A percentile compares a stretch with the other conserved stretches of the same genome.
Evolutionary conservation across 1,140 invertebrate species (phyloP).

Genomic region (Sycobia sp.): DNA sequence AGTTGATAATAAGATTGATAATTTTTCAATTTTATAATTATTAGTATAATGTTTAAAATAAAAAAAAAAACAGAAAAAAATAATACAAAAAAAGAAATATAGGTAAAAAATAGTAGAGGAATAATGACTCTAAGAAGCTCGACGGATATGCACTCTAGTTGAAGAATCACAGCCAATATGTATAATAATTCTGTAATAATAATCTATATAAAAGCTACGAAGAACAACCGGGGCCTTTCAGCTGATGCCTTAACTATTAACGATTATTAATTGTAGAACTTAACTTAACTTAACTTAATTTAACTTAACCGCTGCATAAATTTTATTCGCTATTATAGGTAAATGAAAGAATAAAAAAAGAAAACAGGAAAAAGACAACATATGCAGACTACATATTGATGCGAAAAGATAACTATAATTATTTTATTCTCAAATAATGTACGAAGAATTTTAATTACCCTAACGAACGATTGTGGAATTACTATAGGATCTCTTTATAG

Average conservation of each 20-base stretch:
- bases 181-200: conserved; percentile 49
- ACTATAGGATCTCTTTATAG: conserved; percentile 28
- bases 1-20: no score
- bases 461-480: conserved; percentile 30
- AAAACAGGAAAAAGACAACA: neutral
- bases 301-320: conserved; percentile 27
- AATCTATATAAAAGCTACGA: conserved; percentile 19
- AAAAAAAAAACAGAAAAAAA: conserved; percentile 23
- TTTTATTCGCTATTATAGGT: conserved; percentile 20
- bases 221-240: conserved; percentile 15
- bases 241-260: conserved; percentile 39
- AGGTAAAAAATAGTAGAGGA: conserved; percentile 3
- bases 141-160: conserved; percentile 52
- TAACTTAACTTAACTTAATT: no score
- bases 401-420: no score
- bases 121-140: conserved; percentile 24
- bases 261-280: conserved; percentile 39
- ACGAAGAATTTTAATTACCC: conserved; percentile 26
- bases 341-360: no score
- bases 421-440: conserved; percentile 20
- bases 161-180: conserved; percentile 59
- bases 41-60: no score
- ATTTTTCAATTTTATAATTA: no score
- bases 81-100: conserved; percentile 15
- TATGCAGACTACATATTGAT: conserved; percentile 24